Percentiles rank a stretch among this genome's conserved stretches.
Conservation (phyloP, 2,888 invertebrate species). For the Cephus runcator region DNA sequence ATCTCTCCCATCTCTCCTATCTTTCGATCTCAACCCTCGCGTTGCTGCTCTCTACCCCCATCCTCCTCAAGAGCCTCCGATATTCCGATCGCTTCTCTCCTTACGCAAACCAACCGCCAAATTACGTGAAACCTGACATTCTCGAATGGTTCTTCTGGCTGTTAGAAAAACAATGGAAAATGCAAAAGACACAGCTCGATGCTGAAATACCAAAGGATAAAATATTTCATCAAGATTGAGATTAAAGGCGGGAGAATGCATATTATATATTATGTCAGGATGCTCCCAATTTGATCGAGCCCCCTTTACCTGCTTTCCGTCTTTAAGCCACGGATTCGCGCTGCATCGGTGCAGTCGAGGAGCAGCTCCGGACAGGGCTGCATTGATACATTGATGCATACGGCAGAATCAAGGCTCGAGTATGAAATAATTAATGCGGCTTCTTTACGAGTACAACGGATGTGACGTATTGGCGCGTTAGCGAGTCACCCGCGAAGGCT, state of each 20-base stretch:
- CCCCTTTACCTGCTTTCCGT: no score
- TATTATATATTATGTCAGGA: no score
- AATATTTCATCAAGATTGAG: no score
- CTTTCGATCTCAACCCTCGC: background rate
- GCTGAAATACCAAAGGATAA: no score
- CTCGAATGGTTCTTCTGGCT: background rate
- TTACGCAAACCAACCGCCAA: background rate
- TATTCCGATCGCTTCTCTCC: background rate
- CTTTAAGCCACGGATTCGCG: no score
- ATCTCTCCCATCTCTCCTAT: background rate
- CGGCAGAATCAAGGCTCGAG: slow-evolving; percentile 35
- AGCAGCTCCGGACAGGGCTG: no score
- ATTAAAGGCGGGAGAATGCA: no score
- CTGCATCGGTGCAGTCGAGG: no score
- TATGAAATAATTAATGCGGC: slow-evolving; percentile 55
- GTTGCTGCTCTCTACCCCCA: background rate
- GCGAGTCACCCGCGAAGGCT: slow-evolving; percentile 26
- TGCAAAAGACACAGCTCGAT: no score
- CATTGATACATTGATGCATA: no score
- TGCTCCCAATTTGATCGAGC: no score
- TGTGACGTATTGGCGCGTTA: slow-evolving; percentile 54
- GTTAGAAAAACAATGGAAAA: no score
- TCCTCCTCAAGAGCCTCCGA: background rate
- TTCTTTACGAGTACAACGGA: slow-evolving; percentile 43
- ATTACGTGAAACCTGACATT: background rate